Conservation (phyloP, 2,888 invertebrate species). For the Harpalus rufipes region DNA sequence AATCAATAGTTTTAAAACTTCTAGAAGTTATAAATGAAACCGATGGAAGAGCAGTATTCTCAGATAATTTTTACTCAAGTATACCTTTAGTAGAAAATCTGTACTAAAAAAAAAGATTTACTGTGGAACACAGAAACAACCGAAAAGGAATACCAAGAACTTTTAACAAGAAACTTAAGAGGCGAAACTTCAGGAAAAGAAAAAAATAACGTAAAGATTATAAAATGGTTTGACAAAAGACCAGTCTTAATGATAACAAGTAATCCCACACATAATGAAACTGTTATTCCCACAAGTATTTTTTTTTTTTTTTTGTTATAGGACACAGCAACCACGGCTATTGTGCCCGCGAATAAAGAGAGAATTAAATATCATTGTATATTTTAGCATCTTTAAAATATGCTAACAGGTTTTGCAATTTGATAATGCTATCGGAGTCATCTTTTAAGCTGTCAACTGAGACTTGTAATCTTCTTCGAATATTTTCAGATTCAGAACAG, state of each 20-base stretch:
- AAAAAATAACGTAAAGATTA: constrained; percentile 42
- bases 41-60: not conserved
- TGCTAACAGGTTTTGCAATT: no score
- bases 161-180: not conserved
- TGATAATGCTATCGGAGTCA: no score
- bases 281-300: not conserved
- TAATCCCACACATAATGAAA: constrained; percentile 4
- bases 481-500: no score
- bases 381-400: no score
- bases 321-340: no score
- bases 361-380: no score
- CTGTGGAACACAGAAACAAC: not conserved
- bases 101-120: not conserved
- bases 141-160: constrained; percentile 16
- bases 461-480: no score
- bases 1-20: not conserved
- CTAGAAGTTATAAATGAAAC: not conserved
- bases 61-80: constrained; percentile 19
- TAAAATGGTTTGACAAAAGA: constrained; percentile 63
- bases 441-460: no score
- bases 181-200: constrained; percentile 4
- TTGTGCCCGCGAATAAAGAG: no score
- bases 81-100: not conserved
- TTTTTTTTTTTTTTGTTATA: not conserved
- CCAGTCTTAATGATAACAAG: constrained; percentile 61